A percentile compares a stretch with the other conserved stretches of the same genome.
phyloP scores from a whole-genome alignment of 2,113 vertebrate genomes.

The Leucopsar rothschildi region DNA sequence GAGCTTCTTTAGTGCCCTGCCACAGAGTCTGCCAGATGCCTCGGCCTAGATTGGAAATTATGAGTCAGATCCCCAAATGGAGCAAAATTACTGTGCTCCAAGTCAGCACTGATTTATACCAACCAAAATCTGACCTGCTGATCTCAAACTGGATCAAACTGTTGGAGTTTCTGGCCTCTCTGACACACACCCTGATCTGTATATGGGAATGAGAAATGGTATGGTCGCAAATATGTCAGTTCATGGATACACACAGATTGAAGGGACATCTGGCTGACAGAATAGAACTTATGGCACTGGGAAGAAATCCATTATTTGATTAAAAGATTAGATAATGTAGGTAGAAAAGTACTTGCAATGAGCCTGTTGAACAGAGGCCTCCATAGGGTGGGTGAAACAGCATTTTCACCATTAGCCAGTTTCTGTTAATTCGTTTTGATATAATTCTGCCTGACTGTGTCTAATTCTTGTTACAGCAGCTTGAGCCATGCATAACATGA shows the following conservation, averaged over 20 bases:
- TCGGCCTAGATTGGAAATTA: constrained; percentile 9
- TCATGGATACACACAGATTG: constrained; percentile 66
- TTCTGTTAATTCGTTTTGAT: constrained; percentile 63
- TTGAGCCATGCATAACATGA: not conserved
- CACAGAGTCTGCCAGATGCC: constrained; percentile 25
- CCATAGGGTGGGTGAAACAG: not conserved
- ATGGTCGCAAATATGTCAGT: constrained; percentile 13
- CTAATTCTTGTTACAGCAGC: constrained; percentile 6
- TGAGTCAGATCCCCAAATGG: constrained; percentile 11
- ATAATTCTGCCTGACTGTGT: constrained; percentile 38
- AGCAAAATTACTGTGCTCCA: constrained; percentile 16
- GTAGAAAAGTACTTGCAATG: constrained; percentile 36
- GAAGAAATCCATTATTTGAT: constrained; percentile 53
- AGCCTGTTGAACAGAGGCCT: not conserved
- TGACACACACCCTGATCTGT: not conserved
- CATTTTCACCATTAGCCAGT: constrained; percentile 36
- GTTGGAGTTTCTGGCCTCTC: not conserved
- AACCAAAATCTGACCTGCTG: not conserved
- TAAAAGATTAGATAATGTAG: constrained; percentile 63
- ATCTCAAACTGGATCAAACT: constrained; percentile 20
- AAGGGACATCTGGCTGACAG: constrained; percentile 64
- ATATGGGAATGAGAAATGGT: not conserved
- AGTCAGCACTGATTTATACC: constrained; percentile 33
- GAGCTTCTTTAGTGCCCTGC: not conserved
- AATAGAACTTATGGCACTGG: constrained; percentile 20